Conservation (phyloP, 2,113 vertebrate genomes). For the Calidris pugnax region DNA sequence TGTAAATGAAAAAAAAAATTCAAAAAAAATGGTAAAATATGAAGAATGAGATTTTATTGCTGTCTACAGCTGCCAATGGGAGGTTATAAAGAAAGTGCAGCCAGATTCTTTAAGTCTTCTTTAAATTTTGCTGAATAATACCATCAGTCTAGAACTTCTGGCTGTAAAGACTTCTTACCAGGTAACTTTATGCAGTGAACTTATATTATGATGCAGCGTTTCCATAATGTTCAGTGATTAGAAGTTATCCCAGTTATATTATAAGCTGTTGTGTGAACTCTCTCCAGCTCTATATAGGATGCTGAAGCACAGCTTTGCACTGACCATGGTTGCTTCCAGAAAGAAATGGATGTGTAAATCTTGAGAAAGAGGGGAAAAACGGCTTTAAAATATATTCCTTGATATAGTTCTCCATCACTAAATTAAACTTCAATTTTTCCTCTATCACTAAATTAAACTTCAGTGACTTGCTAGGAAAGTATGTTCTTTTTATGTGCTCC, state of each 20-base stretch:
- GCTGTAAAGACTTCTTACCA: not conserved
- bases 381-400: not conserved
- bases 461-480: slow-evolving; percentile 38
- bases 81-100: not conserved
- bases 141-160: not conserved
- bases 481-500: slow-evolving; percentile 12
- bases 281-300: not conserved
- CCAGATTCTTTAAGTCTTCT: not conserved
- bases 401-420: not conserved
- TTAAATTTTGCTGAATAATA: not conserved
- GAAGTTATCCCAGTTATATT: not conserved
- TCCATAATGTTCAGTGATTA: not conserved
- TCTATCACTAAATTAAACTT: slow-evolving; percentile 49
- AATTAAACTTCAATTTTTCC: slow-evolving; percentile 59
- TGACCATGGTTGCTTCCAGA: not conserved
- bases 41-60: not conserved
- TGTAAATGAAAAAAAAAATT: not conserved
- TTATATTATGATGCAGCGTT: not conserved
- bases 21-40: not conserved
- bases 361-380: not conserved
- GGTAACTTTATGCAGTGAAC: not conserved
- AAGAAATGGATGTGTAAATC: not conserved
- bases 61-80: not conserved
- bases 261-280: not conserved
- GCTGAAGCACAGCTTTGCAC: not conserved